phyloP scores from a whole-genome alignment of 2,888 invertebrate genomes.

The Osedax fenrisi region DNA sequence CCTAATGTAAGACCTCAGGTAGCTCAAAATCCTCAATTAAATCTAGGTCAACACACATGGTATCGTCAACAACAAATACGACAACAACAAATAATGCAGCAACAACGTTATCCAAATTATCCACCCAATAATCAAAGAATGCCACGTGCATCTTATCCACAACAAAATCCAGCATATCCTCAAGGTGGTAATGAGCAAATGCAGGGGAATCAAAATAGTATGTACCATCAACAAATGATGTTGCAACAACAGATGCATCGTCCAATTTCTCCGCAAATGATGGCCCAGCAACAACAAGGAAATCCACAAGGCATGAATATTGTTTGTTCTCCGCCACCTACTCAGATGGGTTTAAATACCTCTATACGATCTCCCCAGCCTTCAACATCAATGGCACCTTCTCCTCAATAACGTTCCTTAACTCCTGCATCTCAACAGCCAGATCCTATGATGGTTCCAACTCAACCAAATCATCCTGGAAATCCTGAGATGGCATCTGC shows the following conservation, averaged over 20 bases:
- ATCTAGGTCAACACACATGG: constrained; percentile 41
- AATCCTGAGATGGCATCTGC: neutral
- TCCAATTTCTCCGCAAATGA: constrained; percentile 59
- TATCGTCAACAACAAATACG: constrained; percentile 52
- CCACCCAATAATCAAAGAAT: constrained; percentile 35
- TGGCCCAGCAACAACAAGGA: constrained; percentile 56
- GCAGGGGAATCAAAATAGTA: constrained; percentile 27
- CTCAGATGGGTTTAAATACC: constrained; percentile 40
- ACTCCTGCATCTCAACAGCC: neutral
- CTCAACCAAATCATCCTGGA: neutral
- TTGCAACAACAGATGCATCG: constrained; percentile 55
- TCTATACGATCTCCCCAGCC: neutral
- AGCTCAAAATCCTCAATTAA: constrained; percentile 37
- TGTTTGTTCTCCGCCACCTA: constrained; percentile 65
- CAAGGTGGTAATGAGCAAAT: neutral
- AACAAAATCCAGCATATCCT: constrained; percentile 28
- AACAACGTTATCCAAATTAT: constrained; percentile 15
- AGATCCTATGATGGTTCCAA: neutral
- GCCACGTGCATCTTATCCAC: constrained; percentile 37
- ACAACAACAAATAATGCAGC: constrained; percentile 53
- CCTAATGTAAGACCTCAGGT: constrained; percentile 28
- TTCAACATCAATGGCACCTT: neutral
- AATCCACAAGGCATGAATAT: constrained; percentile 59
- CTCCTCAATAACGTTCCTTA: neutral
- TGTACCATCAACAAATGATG: constrained; percentile 37